A percentile compares a stretch with the other conserved stretches of the same genome.
Evolutionary conservation across 1,140 invertebrate species (phyloP).

Genomic region (Parapsyche elsis): DNA sequence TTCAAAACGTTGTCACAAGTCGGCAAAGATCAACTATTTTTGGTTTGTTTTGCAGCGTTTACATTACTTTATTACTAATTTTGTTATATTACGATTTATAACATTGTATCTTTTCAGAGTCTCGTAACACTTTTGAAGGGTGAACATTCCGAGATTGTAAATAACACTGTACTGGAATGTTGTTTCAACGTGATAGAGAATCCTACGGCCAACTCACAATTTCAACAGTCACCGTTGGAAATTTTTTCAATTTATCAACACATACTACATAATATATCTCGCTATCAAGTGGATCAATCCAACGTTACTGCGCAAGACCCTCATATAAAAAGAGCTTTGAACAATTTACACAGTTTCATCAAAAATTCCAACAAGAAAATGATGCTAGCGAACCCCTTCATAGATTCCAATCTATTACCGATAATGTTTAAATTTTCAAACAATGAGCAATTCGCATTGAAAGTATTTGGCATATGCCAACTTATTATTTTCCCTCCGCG

Average conservation of each 20-base stretch:
- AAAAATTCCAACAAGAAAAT: conserved; percentile 46
- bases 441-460: conserved; percentile 23
- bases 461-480: conserved; percentile 46
- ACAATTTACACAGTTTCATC: conserved; percentile 36
- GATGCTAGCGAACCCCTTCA: conserved; percentile 37
- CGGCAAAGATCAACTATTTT: conserved; percentile 33
- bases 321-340: conserved; percentile 35
- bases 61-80: neutral
- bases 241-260: conserved; percentile 43
- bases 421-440: conserved; percentile 45
- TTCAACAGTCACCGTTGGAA: conserved; percentile 41
- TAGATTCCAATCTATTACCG: conserved; percentile 38
- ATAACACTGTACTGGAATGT: conserved; percentile 27
- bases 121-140: conserved; percentile 31
- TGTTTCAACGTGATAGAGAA: conserved; percentile 48
- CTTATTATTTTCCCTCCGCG: conserved; percentile 41
- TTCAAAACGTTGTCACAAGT: conserved; percentile 42
- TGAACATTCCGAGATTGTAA: conserved; percentile 6
- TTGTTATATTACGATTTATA: neutral
- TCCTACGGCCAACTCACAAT: conserved; percentile 29
- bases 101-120: conserved; percentile 35
- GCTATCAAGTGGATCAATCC: conserved; percentile 1
- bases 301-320: conserved; percentile 16
- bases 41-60: conserved; percentile 21
- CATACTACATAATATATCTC: conserved; percentile 33